Evolutionary conservation across 2,888 invertebrate species (phyloP), one percentile per base, ranked within the genome.

Genomic region (Acleris holmiana): DNA sequence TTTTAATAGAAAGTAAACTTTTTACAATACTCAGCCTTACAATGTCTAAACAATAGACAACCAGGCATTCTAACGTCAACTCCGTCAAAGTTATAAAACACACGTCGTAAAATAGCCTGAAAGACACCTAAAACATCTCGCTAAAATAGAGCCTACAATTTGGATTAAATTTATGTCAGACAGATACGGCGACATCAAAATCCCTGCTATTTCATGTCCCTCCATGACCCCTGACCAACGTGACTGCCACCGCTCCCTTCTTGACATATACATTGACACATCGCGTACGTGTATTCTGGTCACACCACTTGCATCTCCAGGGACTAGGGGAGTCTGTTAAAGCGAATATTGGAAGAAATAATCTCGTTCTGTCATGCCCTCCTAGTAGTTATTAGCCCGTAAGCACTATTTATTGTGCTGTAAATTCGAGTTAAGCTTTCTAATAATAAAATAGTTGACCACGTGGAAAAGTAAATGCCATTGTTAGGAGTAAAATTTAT

Each of bases 271-370:
- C 64, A 53, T 51, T 35, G 58, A 63, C 51, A 56, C 50, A 58
- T 46, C 15, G 25, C 47, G 10, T 49, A 53, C 47, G n/a, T 25
- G 58, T 59, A 64, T 55, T 65, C 60, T 46, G 59, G 65, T 65
- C 65, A 65, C 60, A 65, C 65, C 58, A 64, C 61, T 61, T 55
- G 50, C 60, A 55, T 60, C 65, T 65, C 65, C 35, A 50, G 65
- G 55, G 65, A 65, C 65, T 35, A 55, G 65, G 65, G 65, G 65
- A 54, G 55, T 46, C 50, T 51, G 41, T 58, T 59, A 64, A 48
- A 65, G 55, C 65, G 59, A 59, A 60, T 60, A 65, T 65, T 60
- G 65, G 65, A 55, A 65, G 65, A 65, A 65, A 65, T 65, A 65
- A 65, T 65, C 65, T 60, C 55, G 65, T 65, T 65, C 65, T 65